A percentile compares a stretch with the other conserved stretches of the same genome.
Conservation (phyloP, 2,113 vertebrate genomes). For the human region DNA sequence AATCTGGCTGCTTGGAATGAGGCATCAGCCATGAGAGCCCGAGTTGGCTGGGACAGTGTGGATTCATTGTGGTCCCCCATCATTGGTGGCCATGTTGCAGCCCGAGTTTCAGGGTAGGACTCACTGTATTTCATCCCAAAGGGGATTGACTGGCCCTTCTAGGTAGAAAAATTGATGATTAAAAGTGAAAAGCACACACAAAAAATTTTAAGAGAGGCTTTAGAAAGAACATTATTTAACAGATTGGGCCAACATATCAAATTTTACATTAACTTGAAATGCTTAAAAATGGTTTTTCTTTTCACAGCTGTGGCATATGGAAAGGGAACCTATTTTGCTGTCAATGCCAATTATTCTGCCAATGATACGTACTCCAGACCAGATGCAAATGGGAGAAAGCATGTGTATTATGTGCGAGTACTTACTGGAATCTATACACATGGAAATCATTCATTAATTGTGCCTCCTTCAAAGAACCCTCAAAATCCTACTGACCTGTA, state of each 20-base stretch:
- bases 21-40: background rate
- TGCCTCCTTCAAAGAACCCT: slow-evolving; percentile 59
- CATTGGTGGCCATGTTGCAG: background rate
- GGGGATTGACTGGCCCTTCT: background rate
- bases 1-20: background rate
- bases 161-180: background rate
- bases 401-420: slow-evolving; percentile 71
- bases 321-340: slow-evolving; percentile 78
- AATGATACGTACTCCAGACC: slow-evolving; percentile 31
- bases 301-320: slow-evolving; percentile 50
- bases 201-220: background rate
- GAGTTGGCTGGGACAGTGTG: background rate
- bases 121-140: background rate
- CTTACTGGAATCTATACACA: slow-evolving; percentile 50
- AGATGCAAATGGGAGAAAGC: slow-evolving; percentile 19
- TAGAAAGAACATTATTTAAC: background rate
- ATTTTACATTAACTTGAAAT: background rate
- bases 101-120: background rate
- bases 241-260: background rate
- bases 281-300: slow-evolving; percentile 14
- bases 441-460: background rate
- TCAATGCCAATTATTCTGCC: slow-evolving; percentile 56
- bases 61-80: background rate
- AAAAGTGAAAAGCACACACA: background rate
- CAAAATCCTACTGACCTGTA: slow-evolving; percentile 53